phyloP scores from a whole-genome alignment of 1,140 invertebrate genomes.

The Cyrtorhinus lividipennis region DNA sequence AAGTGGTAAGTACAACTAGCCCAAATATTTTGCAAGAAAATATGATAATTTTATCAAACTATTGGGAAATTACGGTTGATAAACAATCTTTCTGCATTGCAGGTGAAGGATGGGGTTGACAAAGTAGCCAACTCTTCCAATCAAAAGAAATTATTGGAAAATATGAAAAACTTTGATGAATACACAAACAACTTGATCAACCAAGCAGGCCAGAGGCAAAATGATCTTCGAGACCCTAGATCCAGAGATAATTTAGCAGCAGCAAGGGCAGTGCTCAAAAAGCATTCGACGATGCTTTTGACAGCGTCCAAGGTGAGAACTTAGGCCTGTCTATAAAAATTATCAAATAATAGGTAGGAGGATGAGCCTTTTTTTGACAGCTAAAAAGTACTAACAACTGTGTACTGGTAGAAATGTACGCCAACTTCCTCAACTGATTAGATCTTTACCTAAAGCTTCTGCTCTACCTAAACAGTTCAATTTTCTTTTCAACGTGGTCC shows the following conservation, averaged over 20 bases:
- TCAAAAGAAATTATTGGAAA: slow-evolving; percentile 84
- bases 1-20: slow-evolving; percentile 39
- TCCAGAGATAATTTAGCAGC: slow-evolving; percentile 92
- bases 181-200: slow-evolving; percentile 81
- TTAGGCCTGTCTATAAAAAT: too few relatives aligned
- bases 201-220: slow-evolving; percentile 81
- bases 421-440: too few relatives aligned
- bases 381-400: too few relatives aligned
- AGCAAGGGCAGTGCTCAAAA: slow-evolving; percentile 89
- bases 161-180: slow-evolving; percentile 72
- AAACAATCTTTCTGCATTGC: too few relatives aligned
- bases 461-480: too few relatives aligned
- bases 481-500: slow-evolving; percentile 2
- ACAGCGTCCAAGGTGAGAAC: slow-evolving; percentile 81
- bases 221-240: slow-evolving; percentile 88
- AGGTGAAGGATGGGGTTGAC: slow-evolving; percentile 86
- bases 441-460: background rate
- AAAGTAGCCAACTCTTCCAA: slow-evolving; percentile 81
- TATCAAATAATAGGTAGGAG: too few relatives aligned
- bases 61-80: too few relatives aligned
- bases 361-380: too few relatives aligned
- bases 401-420: too few relatives aligned
- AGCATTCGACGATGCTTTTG: slow-evolving; percentile 94
- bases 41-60: too few relatives aligned
- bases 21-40: background rate